These are phyloP conservation scores for Aplidium turbinatum DNA, from an alignment of 23 tunicate species.

Conservation along the genomic window DNA sequence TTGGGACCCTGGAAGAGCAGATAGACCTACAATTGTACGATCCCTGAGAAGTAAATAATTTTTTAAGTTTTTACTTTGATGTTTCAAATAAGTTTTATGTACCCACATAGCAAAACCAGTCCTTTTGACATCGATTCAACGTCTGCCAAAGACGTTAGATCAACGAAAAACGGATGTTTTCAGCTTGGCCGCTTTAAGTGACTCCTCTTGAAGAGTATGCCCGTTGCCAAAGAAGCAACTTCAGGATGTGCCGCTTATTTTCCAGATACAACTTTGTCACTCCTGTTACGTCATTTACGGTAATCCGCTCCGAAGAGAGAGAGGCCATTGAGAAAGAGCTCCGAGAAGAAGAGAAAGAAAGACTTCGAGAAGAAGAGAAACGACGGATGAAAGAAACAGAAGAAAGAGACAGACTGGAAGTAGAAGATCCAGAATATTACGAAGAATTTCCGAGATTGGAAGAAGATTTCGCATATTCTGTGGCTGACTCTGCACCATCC, in stretches of 20 bases:
- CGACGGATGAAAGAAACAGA: slow-evolving; percentile 35
- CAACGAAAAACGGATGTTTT: neutral
- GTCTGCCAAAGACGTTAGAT: no score
- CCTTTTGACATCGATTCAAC: no score
- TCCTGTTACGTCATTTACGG: slow-evolving; percentile 71
- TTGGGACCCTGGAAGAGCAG: no score
- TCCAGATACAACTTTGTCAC: slow-evolving; percentile 71
- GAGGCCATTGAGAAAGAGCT: slow-evolving; percentile 49
- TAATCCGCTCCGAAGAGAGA: slow-evolving; percentile 49
- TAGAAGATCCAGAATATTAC: slow-evolving; percentile 26
- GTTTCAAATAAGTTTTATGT: no score
- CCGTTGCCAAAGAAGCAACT: no score
- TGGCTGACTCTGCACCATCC: neutral
- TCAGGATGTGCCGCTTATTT: no score
- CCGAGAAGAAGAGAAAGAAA: slow-evolving; percentile 41
- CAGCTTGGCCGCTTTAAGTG: neutral
- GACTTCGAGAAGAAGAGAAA: slow-evolving; percentile 6
- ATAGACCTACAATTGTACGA: no score
- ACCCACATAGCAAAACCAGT: no score
- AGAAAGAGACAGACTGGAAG: slow-evolving; percentile 23
- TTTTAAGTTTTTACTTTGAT: no score
- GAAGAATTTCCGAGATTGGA: neutral
- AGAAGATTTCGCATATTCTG: no score
- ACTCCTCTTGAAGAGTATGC: no score
- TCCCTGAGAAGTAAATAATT: no score